Percentiles rank a stretch among this genome's conserved stretches.
Evolutionary conservation across 92 coral and sea anemone species (phyloP).

Genomic region (Epizoanthus scotinus): DNA sequence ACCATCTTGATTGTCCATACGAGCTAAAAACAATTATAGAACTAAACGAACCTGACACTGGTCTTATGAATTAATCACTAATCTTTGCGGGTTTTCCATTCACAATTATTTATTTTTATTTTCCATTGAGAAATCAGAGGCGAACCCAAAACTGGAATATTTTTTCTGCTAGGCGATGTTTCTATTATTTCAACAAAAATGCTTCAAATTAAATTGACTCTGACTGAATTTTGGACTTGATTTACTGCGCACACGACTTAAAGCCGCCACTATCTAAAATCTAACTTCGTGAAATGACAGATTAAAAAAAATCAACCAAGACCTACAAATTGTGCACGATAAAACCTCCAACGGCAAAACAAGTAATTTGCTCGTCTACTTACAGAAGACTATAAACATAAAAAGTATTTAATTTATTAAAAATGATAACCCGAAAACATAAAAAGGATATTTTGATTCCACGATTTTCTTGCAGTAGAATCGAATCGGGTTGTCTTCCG

Average conservation of each 20-base stretch:
- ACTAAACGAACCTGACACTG: constrained; percentile 23
- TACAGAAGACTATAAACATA: constrained; percentile 30
- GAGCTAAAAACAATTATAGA: not conserved
- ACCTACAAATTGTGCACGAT: not conserved
- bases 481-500: constrained; percentile 77
- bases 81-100: constrained; percentile 35
- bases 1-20: constrained; percentile 36
- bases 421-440: constrained; percentile 8
- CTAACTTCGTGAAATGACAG: constrained; percentile 17
- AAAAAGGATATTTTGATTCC: constrained; percentile 97
- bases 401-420: constrained; percentile 10
- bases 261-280: constrained; percentile 17
- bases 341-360: constrained; percentile 29
- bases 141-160: constrained; percentile 21
- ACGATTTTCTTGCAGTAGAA: constrained; percentile 86
- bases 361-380: constrained; percentile 34
- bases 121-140: constrained; percentile 32
- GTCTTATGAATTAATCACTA: constrained; percentile 26
- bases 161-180: constrained; percentile 28
- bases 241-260: constrained; percentile 14
- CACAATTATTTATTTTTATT: constrained; percentile 17
- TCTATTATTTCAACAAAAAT: constrained; percentile 36
- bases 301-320: not conserved
- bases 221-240: constrained; percentile 45
- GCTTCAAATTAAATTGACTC: constrained; percentile 41